A percentile compares a stretch with the other conserved stretches of the same genome.
These are phyloP conservation scores for human DNA, from an alignment of 2,113 vertebrate genomes.

Conservation along the genomic window DNA sequence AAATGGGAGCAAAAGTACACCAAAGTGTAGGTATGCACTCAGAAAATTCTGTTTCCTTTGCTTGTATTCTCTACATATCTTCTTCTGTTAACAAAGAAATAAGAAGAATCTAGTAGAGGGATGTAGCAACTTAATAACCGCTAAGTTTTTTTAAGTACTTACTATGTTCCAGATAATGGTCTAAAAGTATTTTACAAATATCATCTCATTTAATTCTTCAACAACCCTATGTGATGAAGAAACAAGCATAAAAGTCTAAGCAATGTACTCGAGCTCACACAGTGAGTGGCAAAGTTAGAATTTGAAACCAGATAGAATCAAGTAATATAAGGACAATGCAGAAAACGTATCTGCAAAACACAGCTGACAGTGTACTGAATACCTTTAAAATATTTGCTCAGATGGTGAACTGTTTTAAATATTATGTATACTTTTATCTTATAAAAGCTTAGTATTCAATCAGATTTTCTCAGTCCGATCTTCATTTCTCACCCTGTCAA, in stretches of 20 bases:
- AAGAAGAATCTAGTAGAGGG: background rate
- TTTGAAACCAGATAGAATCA: background rate
- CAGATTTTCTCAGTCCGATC: conserved; percentile 11
- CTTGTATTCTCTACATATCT: background rate
- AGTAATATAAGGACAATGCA: background rate
- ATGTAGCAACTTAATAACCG: background rate
- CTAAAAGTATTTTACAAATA: background rate
- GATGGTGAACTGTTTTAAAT: background rate
- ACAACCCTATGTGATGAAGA: background rate
- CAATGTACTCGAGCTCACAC: background rate
- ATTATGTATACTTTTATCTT: background rate
- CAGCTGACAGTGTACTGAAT: background rate
- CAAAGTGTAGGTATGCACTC: background rate
- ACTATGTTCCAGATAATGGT: background rate
- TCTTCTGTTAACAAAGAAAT: background rate
- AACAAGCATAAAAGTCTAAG: background rate
- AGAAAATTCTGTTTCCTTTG: background rate
- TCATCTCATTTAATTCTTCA: background rate
- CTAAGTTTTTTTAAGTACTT: background rate
- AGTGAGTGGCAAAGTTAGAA: background rate
- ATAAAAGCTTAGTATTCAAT: background rate
- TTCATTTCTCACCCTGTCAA: conserved; percentile 36
- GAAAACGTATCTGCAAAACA: background rate
- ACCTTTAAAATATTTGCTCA: background rate
- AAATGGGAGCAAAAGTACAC: background rate